Evolutionary conservation across 2,113 vertebrate species (phyloP), one percentile per base, ranked within the genome.

Genomic region (Columba janthina): DNA sequence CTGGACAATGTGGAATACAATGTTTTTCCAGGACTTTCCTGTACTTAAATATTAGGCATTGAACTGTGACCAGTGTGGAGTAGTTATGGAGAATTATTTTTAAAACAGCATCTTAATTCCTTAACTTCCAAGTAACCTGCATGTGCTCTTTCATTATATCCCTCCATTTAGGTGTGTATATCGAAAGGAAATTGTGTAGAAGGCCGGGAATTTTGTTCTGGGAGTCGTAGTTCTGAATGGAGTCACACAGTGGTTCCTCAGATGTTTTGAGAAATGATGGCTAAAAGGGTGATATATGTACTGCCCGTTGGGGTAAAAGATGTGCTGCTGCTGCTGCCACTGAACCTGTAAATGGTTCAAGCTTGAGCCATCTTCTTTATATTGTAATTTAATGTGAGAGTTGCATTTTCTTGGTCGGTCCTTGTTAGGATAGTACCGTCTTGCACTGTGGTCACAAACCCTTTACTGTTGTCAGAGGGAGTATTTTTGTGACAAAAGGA

Each of bases 311-410:
- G 48, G 19, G 22, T 87, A 78, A 32, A 62, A 48, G 51, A 42
- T 60, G 10, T 73, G 4, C 18, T 77, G 22, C 29, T 60, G 34
- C 32, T 60, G 34, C 34, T 64, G 18, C 32, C 56, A 11, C 12
- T 57, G 36, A 69, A 48, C 40, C 11, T 3, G 1, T 54, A 40
- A 54, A 15, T 12, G 16, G 7, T 10, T 82, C 42, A 18, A 21
- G 22, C 34, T 40, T 34, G 15, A 54, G 7, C 11, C 24, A 10
- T 10, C 21, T 24, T 31, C 19, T 12, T 38, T 10, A 8, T 2
- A 0, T 44, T 46, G 3, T 4, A 57, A 16, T n/a, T 81, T 36
- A 15, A 5, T 12, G 10, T 0, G 1, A 7, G 34, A 72, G 13
- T 4, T 75, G 34, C 5, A 17, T 72, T 80, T 77, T 10, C 29